A percentile compares a stretch with the other conserved stretches of the same genome.
Evolutionary conservation across 92 coral and sea anemone species (phyloP).

Genomic region (Heteractis magnifica): DNA sequence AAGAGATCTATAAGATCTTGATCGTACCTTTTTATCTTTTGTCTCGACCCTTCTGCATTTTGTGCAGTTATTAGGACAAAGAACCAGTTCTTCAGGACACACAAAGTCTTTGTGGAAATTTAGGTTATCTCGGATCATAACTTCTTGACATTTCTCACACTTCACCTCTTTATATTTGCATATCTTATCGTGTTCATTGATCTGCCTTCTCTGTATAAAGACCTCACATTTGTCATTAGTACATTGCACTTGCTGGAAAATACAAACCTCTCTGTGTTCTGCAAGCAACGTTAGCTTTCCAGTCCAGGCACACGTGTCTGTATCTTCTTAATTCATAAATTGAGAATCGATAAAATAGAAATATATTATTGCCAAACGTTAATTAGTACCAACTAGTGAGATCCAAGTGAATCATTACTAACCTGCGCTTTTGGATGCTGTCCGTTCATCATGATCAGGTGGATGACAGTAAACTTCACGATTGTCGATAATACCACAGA

Average conservation of each 20-base stretch:
- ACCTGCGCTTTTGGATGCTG: no score
- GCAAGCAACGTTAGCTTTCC: background rate
- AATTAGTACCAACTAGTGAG: no score
- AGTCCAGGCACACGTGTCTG: constrained; percentile 1
- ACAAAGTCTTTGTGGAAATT: background rate
- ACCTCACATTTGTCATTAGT: background rate
- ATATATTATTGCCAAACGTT: no score
- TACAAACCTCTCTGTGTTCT: background rate
- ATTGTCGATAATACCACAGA: background rate
- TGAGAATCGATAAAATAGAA: no score
- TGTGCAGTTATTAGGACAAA: background rate
- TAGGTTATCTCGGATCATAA: background rate
- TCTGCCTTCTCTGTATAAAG: background rate
- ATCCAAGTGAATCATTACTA: background rate
- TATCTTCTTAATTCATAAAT: background rate
- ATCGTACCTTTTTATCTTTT: background rate
- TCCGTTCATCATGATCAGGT: background rate
- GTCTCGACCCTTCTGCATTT: background rate
- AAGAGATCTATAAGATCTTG: background rate
- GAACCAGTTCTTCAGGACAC: background rate
- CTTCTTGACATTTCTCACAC: background rate
- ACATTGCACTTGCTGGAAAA: background rate
- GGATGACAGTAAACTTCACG: constrained; percentile 2
- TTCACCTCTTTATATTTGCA: background rate
- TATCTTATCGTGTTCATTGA: background rate